Evolutionary conservation across 2,797 vertebrate species (phyloP), one percentile per base, ranked within the genome.

Genomic region (Coccyzus lansbergi): DNA sequence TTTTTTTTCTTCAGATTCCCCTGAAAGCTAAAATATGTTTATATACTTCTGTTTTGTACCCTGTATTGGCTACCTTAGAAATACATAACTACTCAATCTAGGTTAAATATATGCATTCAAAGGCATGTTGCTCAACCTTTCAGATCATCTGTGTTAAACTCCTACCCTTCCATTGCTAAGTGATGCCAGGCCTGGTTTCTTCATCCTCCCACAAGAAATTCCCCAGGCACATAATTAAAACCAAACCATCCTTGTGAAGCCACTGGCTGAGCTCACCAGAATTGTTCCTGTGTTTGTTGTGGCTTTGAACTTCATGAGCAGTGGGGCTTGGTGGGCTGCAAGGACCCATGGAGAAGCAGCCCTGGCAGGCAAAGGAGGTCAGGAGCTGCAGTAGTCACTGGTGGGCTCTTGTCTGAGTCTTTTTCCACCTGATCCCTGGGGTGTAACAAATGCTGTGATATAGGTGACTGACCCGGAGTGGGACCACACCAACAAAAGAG

Each of bases 131-230:
- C 59, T 93, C 29, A 86, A 65, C 40, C 85, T 90, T 93, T 93
- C 52, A 70, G 21, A 90, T 79, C 52, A 60, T 52, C 46, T 62
- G 13, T 92, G 77, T 72, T 92, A 70, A 88, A 94, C 31, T 94
- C 42, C 56, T 86, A 49, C 65, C 36, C 38, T 92, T 91, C 33
- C 38, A 70, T 51, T 83, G 48, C 52, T 67, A 64, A 68, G 68
- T 64, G 67, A 88, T 90, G 88, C 83, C 93, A 93, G 63, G 70
- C 21, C 21, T 46, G 42, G 36, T 86, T 86, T 44, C 74, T 96
- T 92, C 52, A 79, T 94, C 74, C n/a, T 94, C 74, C 69, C 77
- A 77, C 77, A 74, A 79, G 63, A 93, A 94, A 92, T 91, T 46
- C 85, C 80, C 49, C 56, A 84, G 87, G 80, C 72, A 74, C 31